Evolutionary conservation across 2,113 vertebrate genomes (phyloP).

Genomic region (Cottus gobio): DNA sequence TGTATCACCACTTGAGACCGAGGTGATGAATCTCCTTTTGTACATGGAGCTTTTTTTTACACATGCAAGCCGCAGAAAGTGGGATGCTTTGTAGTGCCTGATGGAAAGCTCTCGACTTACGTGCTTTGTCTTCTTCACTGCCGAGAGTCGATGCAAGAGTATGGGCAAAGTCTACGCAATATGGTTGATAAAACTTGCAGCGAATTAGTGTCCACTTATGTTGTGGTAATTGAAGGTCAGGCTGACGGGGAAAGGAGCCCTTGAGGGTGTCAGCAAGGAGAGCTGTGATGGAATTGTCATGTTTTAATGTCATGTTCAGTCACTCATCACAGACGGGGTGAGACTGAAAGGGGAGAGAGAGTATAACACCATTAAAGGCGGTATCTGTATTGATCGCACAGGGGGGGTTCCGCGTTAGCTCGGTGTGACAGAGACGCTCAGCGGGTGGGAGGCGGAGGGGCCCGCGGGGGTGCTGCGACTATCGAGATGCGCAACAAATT

Average conservation of each 20-base stretch:
- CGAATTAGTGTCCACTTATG: slow-evolving; percentile 24
- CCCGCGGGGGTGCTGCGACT: neutral
- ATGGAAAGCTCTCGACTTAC: slow-evolving; percentile 21
- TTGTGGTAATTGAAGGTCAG: slow-evolving; percentile 15
- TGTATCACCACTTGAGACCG: neutral
- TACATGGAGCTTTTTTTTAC: neutral
- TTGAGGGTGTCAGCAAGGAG: slow-evolving; percentile 3
- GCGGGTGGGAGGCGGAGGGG: slow-evolving; percentile 17
- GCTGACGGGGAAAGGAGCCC: neutral
- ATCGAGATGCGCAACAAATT: slow-evolving; percentile 9
- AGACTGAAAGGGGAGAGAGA: neutral
- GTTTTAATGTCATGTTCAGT: slow-evolving; percentile 27
- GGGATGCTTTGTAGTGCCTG: neutral
- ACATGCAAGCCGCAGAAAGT: slow-evolving; percentile 17
- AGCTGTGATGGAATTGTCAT: slow-evolving; percentile 1
- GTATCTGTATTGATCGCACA: slow-evolving; percentile 31
- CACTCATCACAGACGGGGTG: slow-evolving; percentile 1
- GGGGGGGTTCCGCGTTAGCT: slow-evolving; percentile 5
- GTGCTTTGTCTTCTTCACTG: slow-evolving; percentile 31
- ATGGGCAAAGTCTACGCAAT: slow-evolving; percentile 20
- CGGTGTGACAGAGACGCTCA: slow-evolving; percentile 27
- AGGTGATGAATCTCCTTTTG: slow-evolving; percentile 33
- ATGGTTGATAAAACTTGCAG: slow-evolving; percentile 3
- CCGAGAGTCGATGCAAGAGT: slow-evolving; percentile 5
- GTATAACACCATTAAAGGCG: slow-evolving; percentile 5